phyloP scores from a whole-genome alignment of 2,113 vertebrate species.

The Aleadryas rufinucha region DNA sequence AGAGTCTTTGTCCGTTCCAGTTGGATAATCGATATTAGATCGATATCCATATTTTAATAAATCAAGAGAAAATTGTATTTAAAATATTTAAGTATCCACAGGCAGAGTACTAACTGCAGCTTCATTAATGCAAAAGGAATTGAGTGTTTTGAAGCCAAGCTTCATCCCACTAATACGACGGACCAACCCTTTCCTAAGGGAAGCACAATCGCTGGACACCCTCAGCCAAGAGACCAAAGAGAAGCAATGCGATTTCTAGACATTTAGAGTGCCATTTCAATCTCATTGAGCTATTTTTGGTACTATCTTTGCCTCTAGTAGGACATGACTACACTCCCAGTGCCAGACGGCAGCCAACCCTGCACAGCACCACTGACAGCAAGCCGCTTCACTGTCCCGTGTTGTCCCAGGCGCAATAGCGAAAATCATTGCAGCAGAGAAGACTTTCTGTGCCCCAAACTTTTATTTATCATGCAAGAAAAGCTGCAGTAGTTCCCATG shows the following conservation, averaged over 20 bases:
- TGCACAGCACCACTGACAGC: background rate
- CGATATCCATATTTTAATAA: too few species aligned
- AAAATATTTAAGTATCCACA: background rate
- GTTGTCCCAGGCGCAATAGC: fast-evolving
- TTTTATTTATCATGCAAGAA: background rate
- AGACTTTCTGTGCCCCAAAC: background rate
- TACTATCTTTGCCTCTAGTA: background rate
- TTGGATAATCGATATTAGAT: too few species aligned
- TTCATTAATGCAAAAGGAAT: background rate
- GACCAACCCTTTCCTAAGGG: too few species aligned
- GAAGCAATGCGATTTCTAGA: background rate
- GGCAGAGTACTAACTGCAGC: background rate
- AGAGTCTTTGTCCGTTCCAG: too few species aligned
- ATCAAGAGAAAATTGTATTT: background rate
- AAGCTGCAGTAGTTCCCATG: background rate
- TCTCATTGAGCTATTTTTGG: background rate
- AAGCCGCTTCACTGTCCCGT: too few species aligned
- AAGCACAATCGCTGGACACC: fast-evolving
- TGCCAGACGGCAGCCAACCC: background rate
- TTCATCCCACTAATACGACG: fast-evolving
- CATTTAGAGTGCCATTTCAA: background rate
- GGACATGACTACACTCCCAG: too few species aligned
- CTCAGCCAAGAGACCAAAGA: background rate
- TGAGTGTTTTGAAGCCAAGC: background rate
- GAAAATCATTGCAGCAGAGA: background rate